Evolutionary conservation across 2,113 vertebrate species (phyloP).

Genomic region (Poecilia latipinna): DNA sequence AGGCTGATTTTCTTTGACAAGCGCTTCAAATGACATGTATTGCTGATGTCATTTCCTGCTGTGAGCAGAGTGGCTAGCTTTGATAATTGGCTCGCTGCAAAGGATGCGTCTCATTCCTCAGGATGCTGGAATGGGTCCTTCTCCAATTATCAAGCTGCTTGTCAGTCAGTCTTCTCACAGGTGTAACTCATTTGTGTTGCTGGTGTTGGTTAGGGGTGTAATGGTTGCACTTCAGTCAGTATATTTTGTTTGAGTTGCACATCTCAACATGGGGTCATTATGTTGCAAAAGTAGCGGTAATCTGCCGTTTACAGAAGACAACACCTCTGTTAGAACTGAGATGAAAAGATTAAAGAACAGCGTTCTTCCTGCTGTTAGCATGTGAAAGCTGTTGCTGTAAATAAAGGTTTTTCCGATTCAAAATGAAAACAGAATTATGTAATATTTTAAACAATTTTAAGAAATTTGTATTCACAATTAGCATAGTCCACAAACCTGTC

Average conservation of each 20-base stretch:
- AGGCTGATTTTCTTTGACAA: slow-evolving; percentile 73
- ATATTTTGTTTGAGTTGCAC: slow-evolving; percentile 55
- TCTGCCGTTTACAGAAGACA: background rate
- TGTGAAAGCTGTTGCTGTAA: no score
- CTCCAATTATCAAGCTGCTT: slow-evolving; percentile 79
- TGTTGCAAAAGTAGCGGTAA: background rate
- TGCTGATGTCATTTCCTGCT: slow-evolving; percentile 76
- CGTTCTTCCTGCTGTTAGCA: no score
- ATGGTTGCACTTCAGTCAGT: slow-evolving; percentile 26
- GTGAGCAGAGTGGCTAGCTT: slow-evolving; percentile 62
- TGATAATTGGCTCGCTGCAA: slow-evolving; percentile 76
- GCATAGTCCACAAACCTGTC: no score
- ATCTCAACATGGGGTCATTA: background rate
- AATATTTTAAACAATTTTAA: no score
- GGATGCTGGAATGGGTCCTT: slow-evolving; percentile 62
- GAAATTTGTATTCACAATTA: no score
- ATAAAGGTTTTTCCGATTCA: no score
- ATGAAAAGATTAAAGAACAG: no score
- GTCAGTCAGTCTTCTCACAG: slow-evolving; percentile 70
- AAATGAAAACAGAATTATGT: no score
- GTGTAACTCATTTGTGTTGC: slow-evolving; percentile 69
- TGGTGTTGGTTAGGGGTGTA: slow-evolving; percentile 68
- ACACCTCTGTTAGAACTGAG: no score
- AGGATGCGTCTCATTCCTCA: slow-evolving; percentile 67
- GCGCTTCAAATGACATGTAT: slow-evolving; percentile 67